These are phyloP conservation scores for Lepidocolaptes lacrymiger DNA, from an alignment of 2,797 vertebrate genomes.

Conservation along the genomic window DNA sequence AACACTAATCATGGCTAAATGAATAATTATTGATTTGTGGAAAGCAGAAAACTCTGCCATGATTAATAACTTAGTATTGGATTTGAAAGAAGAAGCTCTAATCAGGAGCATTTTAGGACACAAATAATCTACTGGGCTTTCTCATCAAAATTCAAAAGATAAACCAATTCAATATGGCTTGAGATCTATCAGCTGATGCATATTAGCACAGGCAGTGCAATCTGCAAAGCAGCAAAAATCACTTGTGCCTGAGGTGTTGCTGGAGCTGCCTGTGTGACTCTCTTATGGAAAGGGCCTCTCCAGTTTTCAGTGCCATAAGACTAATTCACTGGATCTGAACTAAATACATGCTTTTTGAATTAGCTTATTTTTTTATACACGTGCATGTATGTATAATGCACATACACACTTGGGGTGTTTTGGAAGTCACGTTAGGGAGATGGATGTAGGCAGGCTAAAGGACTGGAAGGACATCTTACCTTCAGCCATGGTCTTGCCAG, in stretches of 20 bases:
- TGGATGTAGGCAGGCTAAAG: background rate
- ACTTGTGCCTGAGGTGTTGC: background rate
- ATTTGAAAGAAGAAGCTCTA: background rate
- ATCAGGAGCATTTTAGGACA: background rate
- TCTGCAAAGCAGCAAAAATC: background rate
- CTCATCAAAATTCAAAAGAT: background rate
- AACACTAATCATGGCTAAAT: background rate
- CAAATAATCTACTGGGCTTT: background rate
- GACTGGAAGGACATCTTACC: background rate
- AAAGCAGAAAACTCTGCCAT: slow-evolving; percentile 7
- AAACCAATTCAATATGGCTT: background rate
- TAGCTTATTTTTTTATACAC: background rate
- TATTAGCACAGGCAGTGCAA: background rate
- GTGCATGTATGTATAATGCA: background rate
- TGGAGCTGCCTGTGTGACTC: background rate
- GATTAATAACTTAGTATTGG: background rate
- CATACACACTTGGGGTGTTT: background rate
- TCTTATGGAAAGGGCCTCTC: background rate
- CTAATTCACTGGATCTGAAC: background rate
- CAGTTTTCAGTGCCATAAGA: background rate
- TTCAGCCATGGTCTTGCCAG: background rate
- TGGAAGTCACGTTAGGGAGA: background rate
- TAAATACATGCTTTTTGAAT: background rate
- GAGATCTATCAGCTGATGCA: background rate
- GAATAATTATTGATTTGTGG: background rate